phyloP scores from a whole-genome alignment of 1,140 invertebrate genomes.

The Aculops lycopersici region DNA sequence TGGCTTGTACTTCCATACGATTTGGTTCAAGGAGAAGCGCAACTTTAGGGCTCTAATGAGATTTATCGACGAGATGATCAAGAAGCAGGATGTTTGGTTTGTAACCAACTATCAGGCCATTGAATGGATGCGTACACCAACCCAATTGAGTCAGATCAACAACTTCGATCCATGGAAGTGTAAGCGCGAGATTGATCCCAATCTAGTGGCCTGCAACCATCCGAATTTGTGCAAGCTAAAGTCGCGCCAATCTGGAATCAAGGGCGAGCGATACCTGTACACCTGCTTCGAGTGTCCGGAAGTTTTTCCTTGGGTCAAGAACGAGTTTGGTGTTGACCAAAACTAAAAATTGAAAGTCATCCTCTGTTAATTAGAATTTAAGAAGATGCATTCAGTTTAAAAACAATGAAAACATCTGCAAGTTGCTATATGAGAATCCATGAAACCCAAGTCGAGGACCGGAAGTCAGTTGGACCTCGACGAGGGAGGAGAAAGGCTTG shows the following conservation, averaged over 20 bases:
- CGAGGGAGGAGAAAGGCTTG: too few species aligned
- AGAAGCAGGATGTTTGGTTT: slow-evolving; percentile 64
- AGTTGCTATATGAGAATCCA: too few species aligned
- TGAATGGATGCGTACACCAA: slow-evolving; percentile 77
- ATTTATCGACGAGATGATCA: slow-evolving; percentile 66
- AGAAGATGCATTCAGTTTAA: too few species aligned
- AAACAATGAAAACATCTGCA: too few species aligned
- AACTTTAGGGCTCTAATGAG: slow-evolving; percentile 67
- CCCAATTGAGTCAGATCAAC: slow-evolving; percentile 44
- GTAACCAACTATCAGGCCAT: slow-evolving; percentile 72
- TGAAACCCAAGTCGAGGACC: too few species aligned
- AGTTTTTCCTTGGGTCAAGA: slow-evolving; percentile 73
- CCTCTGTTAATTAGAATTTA: too few species aligned
- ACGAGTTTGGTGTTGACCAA: slow-evolving; percentile 19
- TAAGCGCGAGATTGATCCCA: slow-evolving; percentile 29
- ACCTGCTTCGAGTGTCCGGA: slow-evolving; percentile 67
- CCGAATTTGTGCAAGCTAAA: slow-evolving; percentile 60
- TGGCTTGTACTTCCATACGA: slow-evolving; percentile 75
- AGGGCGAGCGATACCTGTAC: slow-evolving; percentile 63
- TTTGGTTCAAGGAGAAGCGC: slow-evolving; percentile 72
- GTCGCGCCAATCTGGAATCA: slow-evolving; percentile 61
- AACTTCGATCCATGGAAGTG: slow-evolving; percentile 77
- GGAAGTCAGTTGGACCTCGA: too few species aligned
- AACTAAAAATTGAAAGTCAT: too few species aligned
- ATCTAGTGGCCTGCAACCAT: slow-evolving; percentile 44